Percentiles rank a stretch among this genome's conserved stretches.
These are phyloP conservation scores for Eudyptes chrysolophus DNA, from an alignment of 2,113 vertebrate species.

Conservation along the genomic window DNA sequence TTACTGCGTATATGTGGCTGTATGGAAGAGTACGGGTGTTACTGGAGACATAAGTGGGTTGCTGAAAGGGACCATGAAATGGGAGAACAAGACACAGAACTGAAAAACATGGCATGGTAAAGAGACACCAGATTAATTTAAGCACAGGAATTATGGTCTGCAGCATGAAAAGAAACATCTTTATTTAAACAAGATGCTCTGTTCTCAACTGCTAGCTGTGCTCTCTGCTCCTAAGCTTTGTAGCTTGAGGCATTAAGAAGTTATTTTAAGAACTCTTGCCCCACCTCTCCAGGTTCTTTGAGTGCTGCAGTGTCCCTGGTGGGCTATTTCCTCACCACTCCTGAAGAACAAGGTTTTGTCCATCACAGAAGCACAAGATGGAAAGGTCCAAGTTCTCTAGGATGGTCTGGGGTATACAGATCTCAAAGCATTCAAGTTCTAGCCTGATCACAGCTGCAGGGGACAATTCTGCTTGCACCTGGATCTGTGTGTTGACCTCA, in stretches of 20 bases:
- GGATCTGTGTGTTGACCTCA: background rate
- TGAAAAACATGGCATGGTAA: background rate
- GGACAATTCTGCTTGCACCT: background rate
- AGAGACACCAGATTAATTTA: background rate
- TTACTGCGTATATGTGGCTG: background rate
- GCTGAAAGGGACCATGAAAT: background rate
- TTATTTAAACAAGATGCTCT: background rate
- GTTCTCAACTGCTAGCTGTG: background rate
- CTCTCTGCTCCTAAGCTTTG: background rate
- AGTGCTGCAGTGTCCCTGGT: background rate
- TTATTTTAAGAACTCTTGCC: background rate
- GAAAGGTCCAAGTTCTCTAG: background rate
- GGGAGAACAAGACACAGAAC: background rate
- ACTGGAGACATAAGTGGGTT: background rate
- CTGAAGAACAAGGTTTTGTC: background rate
- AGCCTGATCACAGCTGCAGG: background rate
- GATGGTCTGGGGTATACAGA: background rate
- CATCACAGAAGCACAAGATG: background rate
- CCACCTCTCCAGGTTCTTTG: background rate
- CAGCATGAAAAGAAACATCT: background rate
- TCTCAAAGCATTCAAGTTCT: background rate
- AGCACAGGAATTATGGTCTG: background rate
- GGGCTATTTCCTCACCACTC: background rate
- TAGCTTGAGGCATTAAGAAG: background rate
- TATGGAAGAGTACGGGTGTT: background rate